These are phyloP conservation scores for Caenorhabditis panamensis DNA, from an alignment of 2,888 invertebrate species.

Conservation along the genomic window DNA sequence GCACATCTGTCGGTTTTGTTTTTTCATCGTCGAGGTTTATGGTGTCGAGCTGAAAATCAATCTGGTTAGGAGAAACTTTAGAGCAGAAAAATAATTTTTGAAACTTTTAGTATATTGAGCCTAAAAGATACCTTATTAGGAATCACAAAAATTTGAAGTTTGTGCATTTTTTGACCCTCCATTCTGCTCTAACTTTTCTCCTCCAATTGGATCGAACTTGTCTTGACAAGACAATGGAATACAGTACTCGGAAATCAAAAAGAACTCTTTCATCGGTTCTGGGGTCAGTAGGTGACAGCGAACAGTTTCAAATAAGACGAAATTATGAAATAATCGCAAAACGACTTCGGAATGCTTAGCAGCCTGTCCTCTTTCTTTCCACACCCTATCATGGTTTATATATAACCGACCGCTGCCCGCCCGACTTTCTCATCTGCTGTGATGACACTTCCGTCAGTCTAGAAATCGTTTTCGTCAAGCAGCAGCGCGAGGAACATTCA, in stretches of 20 bases:
- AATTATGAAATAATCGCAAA: slow-evolving; percentile 7
- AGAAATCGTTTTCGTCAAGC: slow-evolving; percentile 49
- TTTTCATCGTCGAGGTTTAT: slow-evolving; percentile 36
- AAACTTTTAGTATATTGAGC: background rate
- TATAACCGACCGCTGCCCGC: slow-evolving; percentile 41
- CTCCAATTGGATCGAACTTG: slow-evolving; percentile 54
- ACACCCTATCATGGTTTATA: slow-evolving; percentile 50
- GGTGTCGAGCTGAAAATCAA: slow-evolving; percentile 41
- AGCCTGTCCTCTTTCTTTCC: slow-evolving; percentile 26
- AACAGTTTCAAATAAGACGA: background rate
- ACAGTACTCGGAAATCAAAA: slow-evolving; percentile 13
- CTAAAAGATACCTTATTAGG: slow-evolving; percentile 35
- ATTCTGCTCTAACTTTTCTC: slow-evolving; percentile 20
- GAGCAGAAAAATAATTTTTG: background rate
- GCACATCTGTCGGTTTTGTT: slow-evolving; percentile 46
- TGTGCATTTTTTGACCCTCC: slow-evolving; percentile 20
- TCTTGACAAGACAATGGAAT: slow-evolving; percentile 19
- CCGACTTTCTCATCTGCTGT: slow-evolving; percentile 31
- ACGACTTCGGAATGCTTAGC: slow-evolving; percentile 33
- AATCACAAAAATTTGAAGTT: slow-evolving; percentile 47
- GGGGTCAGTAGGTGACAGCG: slow-evolving; percentile 16
- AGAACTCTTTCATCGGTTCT: slow-evolving; percentile 51
- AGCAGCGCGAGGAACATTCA: slow-evolving; percentile 16
- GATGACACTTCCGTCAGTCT: slow-evolving; percentile 46
- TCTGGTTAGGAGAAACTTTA: background rate